These are phyloP conservation scores for Micromys minutus DNA, from an alignment of 2,113 vertebrate species.

Conservation along the genomic window DNA sequence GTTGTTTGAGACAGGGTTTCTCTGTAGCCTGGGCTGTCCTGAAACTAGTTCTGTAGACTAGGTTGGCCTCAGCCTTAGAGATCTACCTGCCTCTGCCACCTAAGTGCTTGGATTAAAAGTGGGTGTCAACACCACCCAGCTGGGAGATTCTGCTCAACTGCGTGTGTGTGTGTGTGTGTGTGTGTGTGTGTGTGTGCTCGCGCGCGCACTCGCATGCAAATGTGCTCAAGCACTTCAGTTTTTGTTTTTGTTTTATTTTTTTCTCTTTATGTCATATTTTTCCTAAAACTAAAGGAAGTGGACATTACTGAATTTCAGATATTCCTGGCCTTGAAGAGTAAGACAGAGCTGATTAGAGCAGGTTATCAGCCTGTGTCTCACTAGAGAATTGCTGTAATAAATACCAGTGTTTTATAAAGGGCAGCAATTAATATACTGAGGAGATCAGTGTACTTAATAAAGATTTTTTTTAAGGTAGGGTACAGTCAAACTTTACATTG, in stretches of 20 bases:
- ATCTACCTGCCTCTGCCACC: not conserved
- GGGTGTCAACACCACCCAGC: not conserved
- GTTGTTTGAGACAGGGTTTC: not conserved
- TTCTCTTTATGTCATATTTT: constrained; percentile 23
- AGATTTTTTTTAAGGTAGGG: not conserved
- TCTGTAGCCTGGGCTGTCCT: not conserved
- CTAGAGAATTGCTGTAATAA: not conserved
- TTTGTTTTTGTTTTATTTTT: not conserved
- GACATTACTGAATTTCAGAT: not conserved
- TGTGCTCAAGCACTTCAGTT: not conserved
- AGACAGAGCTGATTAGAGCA: not conserved
- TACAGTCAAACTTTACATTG: not conserved
- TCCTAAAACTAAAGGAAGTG: constrained; percentile 17
- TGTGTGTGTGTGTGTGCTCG: too few relatives aligned
- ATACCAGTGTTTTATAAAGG: not conserved
- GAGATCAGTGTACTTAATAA: not conserved
- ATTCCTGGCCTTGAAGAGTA: not conserved
- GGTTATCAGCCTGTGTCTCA: not conserved
- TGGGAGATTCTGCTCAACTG: not conserved
- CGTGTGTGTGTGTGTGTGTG: not conserved
- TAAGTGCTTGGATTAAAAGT: not conserved
- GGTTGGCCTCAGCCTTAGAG: not conserved
- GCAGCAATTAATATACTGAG: not conserved
- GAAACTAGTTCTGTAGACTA: not conserved
- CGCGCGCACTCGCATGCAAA: too few relatives aligned